Evolutionary conservation across 2,888 invertebrate species (phyloP).

Genomic region (Tricholauxania praeusta): DNA sequence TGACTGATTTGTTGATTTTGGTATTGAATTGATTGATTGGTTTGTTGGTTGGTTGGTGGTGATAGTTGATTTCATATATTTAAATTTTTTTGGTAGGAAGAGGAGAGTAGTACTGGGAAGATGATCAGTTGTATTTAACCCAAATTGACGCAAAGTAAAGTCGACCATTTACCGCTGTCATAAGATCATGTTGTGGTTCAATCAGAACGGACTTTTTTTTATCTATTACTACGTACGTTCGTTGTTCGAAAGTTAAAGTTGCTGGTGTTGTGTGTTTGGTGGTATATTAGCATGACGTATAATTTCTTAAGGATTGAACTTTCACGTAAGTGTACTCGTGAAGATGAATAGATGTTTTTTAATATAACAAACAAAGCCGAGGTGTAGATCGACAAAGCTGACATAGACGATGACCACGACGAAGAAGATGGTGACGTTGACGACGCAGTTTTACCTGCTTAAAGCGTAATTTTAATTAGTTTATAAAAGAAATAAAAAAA

Average conservation of each 20-base stretch:
- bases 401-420: constrained; percentile 13
- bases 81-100: constrained; percentile 31
- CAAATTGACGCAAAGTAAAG: constrained; percentile 21
- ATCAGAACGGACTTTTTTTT: constrained; percentile 12
- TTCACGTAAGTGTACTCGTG: neutral
- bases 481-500: constrained; percentile 21
- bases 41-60: constrained; percentile 48
- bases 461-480: constrained; percentile 25
- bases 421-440: neutral
- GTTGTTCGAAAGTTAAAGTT: constrained; percentile 12
- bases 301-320: constrained; percentile 12
- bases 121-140: constrained; percentile 30
- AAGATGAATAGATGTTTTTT: constrained; percentile 25
- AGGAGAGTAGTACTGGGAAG: constrained; percentile 25
- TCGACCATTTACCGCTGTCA: constrained; percentile 15
- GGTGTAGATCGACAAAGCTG: constrained; percentile 20
- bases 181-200: constrained; percentile 12
- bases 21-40: constrained; percentile 40
- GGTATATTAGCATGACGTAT: constrained; percentile 22
- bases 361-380: constrained; percentile 25
- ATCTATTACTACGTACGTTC: constrained; percentile 9
- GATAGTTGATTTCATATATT: constrained; percentile 37
- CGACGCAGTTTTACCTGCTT: constrained; percentile 31
- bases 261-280: constrained; percentile 33
- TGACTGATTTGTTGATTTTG: constrained; percentile 41